Percentiles rank a stretch among this genome's conserved stretches.
These are phyloP conservation scores for Holothuria leucospilota DNA, from an alignment of 53 echinoderm and acorn worm species.

Conservation along the genomic window DNA sequence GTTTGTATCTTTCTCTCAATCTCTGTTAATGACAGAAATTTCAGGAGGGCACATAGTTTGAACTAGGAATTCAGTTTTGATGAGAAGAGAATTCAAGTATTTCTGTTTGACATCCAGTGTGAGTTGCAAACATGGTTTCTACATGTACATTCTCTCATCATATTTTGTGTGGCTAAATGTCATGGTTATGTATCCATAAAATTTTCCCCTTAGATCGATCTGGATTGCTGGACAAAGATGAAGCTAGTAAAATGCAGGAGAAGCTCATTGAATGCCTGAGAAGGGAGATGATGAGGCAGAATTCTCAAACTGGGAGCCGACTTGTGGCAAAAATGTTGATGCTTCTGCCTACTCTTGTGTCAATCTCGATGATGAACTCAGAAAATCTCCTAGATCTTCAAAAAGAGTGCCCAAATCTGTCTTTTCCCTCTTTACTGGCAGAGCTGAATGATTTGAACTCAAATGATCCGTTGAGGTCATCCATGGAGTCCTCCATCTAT, in stretches of 20 bases:
- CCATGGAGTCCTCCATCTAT: not conserved
- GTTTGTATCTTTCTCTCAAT: too few species aligned
- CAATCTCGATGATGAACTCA: conserved; percentile 86
- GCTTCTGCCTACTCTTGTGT: conserved; percentile 79
- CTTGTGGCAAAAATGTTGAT: conserved; percentile 79
- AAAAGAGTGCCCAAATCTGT: conserved; percentile 70
- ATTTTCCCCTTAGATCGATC: conserved; percentile 73
- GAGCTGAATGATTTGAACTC: conserved; percentile 82
- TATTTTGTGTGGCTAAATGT: too few species aligned
- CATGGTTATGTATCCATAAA: too few species aligned
- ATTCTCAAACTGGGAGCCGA: conserved; percentile 64
- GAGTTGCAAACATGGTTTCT: too few species aligned
- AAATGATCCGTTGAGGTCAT: conserved; percentile 5
- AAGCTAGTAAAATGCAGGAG: conserved; percentile 74
- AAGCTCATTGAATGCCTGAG: conserved; percentile 88
- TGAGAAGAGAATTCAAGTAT: too few species aligned
- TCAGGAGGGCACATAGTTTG: too few species aligned
- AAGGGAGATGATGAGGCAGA: conserved; percentile 76
- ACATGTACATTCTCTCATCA: too few species aligned
- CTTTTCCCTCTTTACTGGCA: conserved; percentile 77
- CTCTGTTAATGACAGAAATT: too few species aligned
- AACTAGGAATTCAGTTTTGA: too few species aligned
- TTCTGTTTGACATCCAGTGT: too few species aligned
- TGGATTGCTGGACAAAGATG: conserved; percentile 70
- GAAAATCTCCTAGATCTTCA: conserved; percentile 83